A percentile compares a stretch with the other conserved stretches of the same genome.
These are phyloP conservation scores for Microcebus jonahi DNA, from an alignment of 2,113 vertebrate genomes.

Conservation along the genomic window DNA sequence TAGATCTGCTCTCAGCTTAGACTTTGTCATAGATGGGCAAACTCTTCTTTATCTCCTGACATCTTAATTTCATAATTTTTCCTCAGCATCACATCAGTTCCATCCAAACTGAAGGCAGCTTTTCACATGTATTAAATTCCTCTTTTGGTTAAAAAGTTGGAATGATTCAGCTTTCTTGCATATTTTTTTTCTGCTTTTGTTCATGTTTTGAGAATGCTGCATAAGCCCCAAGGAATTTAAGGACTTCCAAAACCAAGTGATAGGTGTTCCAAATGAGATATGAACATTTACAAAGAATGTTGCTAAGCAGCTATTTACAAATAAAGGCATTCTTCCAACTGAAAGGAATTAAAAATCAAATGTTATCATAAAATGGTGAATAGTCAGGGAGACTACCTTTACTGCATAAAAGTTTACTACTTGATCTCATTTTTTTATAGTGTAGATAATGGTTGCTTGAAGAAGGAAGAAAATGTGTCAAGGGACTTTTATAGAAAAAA, in stretches of 20 bases:
- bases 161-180: constrained; percentile 37
- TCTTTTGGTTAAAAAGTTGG: constrained; percentile 49
- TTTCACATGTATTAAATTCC: constrained; percentile 64
- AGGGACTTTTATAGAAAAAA: constrained; percentile 42
- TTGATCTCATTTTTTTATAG: constrained; percentile 57
- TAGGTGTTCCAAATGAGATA: constrained; percentile 72
- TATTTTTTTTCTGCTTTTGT: constrained; percentile 53
- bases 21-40: background rate
- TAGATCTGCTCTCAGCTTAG: background rate
- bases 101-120: background rate
- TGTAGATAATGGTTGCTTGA: constrained; percentile 49
- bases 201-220: constrained; percentile 54
- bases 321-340: constrained; percentile 72
- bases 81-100: background rate
- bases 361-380: constrained; percentile 46
- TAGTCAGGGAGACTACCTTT: constrained; percentile 58
- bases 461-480: constrained; percentile 53
- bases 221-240: constrained; percentile 66
- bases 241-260: constrained; percentile 57
- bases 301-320: constrained; percentile 78
- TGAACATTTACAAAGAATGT: constrained; percentile 65
- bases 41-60: background rate
- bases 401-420: constrained; percentile 35
- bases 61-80: constrained; percentile 1
- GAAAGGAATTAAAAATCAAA: constrained; percentile 62